A percentile compares a stretch with the other conserved stretches of the same genome.
Evolutionary conservation across 1,140 invertebrate genomes (phyloP).

Genomic region (Onthophagus taurus): DNA sequence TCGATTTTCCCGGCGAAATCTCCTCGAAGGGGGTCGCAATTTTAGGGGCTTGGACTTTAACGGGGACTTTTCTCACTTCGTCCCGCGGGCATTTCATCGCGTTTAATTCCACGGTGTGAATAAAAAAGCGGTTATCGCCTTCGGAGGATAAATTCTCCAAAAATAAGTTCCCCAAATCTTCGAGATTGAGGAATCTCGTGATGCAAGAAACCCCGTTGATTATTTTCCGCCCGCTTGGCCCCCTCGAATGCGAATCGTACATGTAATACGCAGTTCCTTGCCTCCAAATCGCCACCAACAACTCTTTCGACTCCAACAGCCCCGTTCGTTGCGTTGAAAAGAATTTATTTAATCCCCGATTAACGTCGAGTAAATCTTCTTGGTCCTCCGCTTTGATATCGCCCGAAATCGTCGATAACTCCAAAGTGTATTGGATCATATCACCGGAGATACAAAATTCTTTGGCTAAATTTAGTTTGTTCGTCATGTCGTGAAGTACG

Average conservation of each 20-base stretch:
- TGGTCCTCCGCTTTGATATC: constrained; percentile 37
- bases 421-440: constrained; percentile 29
- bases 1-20: constrained; percentile 24
- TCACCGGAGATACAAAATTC: constrained; percentile 29
- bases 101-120: constrained; percentile 28
- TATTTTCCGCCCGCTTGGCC: constrained; percentile 35
- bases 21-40: constrained; percentile 17
- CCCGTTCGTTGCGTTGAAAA: constrained; percentile 24
- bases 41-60: constrained; percentile 6
- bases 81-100: constrained; percentile 14
- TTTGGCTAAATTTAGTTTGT: constrained; percentile 11
- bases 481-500: too few relatives aligned
- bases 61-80: constrained; percentile 15
- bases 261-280: constrained; percentile 36
- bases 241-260: constrained; percentile 42
- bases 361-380: constrained; percentile 24
- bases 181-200: constrained; percentile 31
- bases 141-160: constrained; percentile 30
- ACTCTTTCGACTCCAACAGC: constrained; percentile 36
- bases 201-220: constrained; percentile 38
- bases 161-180: constrained; percentile 36
- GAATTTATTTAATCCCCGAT: constrained; percentile 22
- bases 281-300: constrained; percentile 40
- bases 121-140: constrained; percentile 33
- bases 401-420: constrained; percentile 31